These are phyloP conservation scores for Sinelater perroti DNA, from an alignment of 2,888 invertebrate species.

Conservation along the genomic window DNA sequence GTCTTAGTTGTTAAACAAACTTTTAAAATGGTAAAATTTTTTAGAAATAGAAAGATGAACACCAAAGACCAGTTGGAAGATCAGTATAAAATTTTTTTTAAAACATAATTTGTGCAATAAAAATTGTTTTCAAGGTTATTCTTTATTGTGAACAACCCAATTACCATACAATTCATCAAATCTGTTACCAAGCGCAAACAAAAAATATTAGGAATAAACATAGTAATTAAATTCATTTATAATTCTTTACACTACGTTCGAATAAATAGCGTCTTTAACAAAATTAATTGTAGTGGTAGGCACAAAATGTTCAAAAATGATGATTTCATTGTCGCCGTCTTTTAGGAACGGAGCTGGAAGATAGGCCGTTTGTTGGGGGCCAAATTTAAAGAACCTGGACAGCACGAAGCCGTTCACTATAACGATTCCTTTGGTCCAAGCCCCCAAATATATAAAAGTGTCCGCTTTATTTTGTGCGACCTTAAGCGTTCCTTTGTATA, in stretches of 20 bases:
- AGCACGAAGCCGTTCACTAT: constrained; percentile 85
- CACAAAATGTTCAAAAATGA: constrained; percentile 53
- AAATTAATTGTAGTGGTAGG: constrained; percentile 35
- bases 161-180: too few relatives aligned
- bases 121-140: too few relatives aligned
- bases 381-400: constrained; percentile 83
- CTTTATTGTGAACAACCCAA: too few relatives aligned
- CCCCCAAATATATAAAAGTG: constrained; percentile 75
- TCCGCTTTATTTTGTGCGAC: constrained; percentile 65
- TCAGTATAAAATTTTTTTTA: too few relatives aligned
- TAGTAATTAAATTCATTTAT: too few relatives aligned
- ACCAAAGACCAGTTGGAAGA: too few relatives aligned
- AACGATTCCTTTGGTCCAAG: constrained; percentile 84
- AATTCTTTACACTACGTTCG: background rate
- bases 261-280: background rate
- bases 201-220: too few relatives aligned
- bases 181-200: too few relatives aligned
- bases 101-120: too few relatives aligned
- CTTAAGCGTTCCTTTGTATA: constrained; percentile 63
- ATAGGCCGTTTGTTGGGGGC: constrained; percentile 84
- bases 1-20: too few relatives aligned
- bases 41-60: too few relatives aligned
- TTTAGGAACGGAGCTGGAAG: constrained; percentile 78
- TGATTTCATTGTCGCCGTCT: constrained; percentile 57
- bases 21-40: too few relatives aligned